These are phyloP conservation scores for Clarias pachynema DNA, from an alignment of 2,797 vertebrate genomes.

Conservation along the genomic window DNA sequence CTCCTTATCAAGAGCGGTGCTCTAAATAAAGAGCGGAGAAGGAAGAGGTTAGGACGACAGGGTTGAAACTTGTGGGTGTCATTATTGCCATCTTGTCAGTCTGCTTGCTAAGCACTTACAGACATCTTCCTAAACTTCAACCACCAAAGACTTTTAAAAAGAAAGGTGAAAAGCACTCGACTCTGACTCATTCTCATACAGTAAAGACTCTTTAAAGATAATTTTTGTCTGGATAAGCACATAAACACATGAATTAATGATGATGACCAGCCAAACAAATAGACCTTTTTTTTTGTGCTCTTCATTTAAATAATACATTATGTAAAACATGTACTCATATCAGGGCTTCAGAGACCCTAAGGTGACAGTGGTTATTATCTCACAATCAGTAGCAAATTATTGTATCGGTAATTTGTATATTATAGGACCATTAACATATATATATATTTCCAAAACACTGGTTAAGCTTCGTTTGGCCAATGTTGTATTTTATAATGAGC, in stretches of 20 bases:
- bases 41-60: not conserved
- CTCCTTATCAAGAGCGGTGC: slow-evolving; percentile 99
- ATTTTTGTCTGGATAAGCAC: not conserved
- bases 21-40: slow-evolving; percentile 72
- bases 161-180: not conserved
- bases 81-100: not conserved
- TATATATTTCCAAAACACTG: not conserved
- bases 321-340: not conserved
- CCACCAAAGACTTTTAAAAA: not conserved
- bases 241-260: not conserved
- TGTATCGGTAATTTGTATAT: too few species aligned
- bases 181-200: not conserved
- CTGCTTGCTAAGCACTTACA: not conserved
- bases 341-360: not conserved
- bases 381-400: too few species aligned
- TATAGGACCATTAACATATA: not conserved
- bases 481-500: not conserved
- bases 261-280: too few species aligned
- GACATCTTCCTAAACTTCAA: not conserved
- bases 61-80: not conserved
- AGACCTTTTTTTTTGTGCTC: too few species aligned
- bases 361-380: not conserved
- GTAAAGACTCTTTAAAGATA: not conserved
- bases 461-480: not conserved
- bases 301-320: not conserved